Conservation (phyloP, 2,888 invertebrate genomes). For the Cheilosia scutellata region DNA sequence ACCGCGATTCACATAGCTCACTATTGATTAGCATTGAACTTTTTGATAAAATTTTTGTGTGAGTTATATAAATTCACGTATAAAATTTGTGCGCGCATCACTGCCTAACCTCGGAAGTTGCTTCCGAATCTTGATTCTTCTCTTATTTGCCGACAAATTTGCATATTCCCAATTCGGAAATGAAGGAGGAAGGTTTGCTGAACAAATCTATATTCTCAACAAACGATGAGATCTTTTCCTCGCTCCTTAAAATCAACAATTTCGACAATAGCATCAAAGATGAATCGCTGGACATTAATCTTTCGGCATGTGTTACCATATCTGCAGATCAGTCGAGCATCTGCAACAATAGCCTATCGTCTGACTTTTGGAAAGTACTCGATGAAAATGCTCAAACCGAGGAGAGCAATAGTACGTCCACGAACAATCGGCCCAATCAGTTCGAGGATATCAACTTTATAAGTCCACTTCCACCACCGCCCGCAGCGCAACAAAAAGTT, state of each 20-base stretch:
- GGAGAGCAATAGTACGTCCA: constrained; percentile 35
- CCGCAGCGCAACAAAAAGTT: constrained; percentile 17
- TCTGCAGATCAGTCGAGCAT: constrained; percentile 80
- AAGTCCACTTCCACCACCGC: constrained; percentile 67
- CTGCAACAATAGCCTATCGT: constrained; percentile 81
- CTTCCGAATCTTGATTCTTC: constrained; percentile 33
- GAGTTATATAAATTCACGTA: constrained; percentile 37
- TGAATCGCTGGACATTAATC: constrained; percentile 83
- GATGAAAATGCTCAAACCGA: constrained; percentile 81
- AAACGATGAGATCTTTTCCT: constrained; percentile 82
- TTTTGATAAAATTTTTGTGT: constrained; percentile 38
- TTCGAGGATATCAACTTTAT: constrained; percentile 57
- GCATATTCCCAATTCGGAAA: constrained; percentile 39
- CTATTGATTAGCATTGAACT: constrained; percentile 29
- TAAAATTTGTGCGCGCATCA: constrained; percentile 65
- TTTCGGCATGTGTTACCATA: constrained; percentile 83
- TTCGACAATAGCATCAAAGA: constrained; percentile 83
- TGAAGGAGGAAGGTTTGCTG: constrained; percentile 72
- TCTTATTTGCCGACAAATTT: constrained; percentile 35
- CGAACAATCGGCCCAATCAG: constrained; percentile 21
- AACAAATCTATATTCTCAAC: constrained; percentile 59
- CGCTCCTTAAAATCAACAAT: constrained; percentile 82
- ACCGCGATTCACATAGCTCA: constrained; percentile 64
- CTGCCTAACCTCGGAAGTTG: constrained; percentile 56
- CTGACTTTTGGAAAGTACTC: constrained; percentile 83